Base-by-base conservation (phyloP, 2,797 vertebrate species). In the Acridotheres tristis region DNA sequence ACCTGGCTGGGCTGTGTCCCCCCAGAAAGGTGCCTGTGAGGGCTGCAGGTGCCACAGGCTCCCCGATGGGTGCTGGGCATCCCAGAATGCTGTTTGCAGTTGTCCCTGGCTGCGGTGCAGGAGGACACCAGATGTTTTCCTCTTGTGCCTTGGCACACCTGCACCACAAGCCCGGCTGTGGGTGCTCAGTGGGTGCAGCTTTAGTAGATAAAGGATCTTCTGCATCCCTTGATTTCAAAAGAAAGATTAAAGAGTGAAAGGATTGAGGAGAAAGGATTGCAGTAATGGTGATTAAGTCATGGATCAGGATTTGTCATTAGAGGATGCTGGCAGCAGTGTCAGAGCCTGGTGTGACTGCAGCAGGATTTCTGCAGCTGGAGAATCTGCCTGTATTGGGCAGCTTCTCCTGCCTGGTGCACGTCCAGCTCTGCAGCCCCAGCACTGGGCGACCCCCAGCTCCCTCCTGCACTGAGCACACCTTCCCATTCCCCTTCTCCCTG, bases 221-320 rank as follows among this genome's bases (percentile, higher is more conserved):
- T 34, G 34, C 36, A 10, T 55, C 69, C 50, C 67, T 32, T 32
- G 86, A 36, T 40, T 59, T 69, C 72, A 59, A 36, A 45, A 88
- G 23, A 63, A 30, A 88, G 94, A 93, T 95, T 92, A 93, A 93
- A 93, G 32, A 71, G 86, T 94, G 72, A 95, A 94, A 92, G 90
- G 92, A 71, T 90, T 90, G 89, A 67, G 74, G 57, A 74, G 83
- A 48, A 45, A 63, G 90, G 92, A 90, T 85, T 74, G 63, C 17
- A 92, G 74, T 88, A 69, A 78, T 15, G 71, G 66, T 9, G 93
- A 92, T 93, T 92, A 93, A 93, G 92, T 87, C 84, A 68, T 48
- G 75, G 90, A 89, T 90, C 90, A 89, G 93, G 93, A 50, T 95
- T 88, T 66, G 66, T 81, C 88, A 58, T 75, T 15, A 48, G 63